Percentiles rank a stretch among this genome's conserved stretches.
Evolutionary conservation across 2,797 vertebrate species (phyloP).

Genomic region (Sebastes nivosus): DNA sequence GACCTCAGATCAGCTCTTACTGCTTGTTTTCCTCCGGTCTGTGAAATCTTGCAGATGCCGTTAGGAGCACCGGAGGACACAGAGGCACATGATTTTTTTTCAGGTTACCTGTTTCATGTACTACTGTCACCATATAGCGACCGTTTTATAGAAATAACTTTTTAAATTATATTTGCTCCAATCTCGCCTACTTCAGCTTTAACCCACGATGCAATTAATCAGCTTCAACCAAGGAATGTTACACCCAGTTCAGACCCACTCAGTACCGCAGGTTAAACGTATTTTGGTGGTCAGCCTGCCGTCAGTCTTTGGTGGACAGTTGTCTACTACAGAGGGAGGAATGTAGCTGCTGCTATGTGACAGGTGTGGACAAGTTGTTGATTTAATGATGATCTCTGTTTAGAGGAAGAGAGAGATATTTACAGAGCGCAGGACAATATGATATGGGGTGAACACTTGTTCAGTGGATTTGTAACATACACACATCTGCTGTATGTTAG

Average conservation of each 20-base stretch:
- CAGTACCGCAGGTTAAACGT: not conserved
- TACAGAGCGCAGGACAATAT: not conserved
- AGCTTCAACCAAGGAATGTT: not conserved
- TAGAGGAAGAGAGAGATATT: not conserved
- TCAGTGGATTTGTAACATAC: not conserved
- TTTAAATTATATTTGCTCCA: no score
- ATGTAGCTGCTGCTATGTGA: not conserved
- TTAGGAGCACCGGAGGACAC: no score
- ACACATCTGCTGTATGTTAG: no score
- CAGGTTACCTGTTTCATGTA: no score
- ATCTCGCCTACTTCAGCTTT: no score
- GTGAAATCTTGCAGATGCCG: no score
- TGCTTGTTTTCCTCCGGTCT: no score
- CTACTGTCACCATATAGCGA: accelerated
- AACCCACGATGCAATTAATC: not conserved
- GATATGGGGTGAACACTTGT: not conserved
- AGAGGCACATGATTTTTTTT: no score
- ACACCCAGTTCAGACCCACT: not conserved
- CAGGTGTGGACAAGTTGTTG: no score
- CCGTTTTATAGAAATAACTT: no score
- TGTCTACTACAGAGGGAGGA: not conserved
- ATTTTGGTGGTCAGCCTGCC: not conserved
- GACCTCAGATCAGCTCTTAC: no score
- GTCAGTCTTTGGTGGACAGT: not conserved
- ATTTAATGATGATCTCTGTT: no score